phyloP scores from a whole-genome alignment of 1,140 invertebrate genomes.

The Cheumatopsyche charites region DNA sequence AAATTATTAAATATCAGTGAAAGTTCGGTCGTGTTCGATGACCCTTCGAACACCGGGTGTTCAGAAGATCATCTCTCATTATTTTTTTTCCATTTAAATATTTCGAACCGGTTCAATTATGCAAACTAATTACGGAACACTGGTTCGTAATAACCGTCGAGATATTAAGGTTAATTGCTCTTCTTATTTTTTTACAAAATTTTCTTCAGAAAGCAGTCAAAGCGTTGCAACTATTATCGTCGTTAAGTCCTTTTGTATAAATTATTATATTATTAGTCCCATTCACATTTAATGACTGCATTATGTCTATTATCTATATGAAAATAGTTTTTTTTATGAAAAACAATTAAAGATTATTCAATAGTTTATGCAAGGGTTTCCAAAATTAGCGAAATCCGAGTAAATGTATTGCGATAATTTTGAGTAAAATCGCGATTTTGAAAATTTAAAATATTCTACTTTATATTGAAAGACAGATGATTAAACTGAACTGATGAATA shows the following conservation, averaged over 20 bases:
- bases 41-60: not conserved
- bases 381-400: too few relatives aligned
- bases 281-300: not conserved
- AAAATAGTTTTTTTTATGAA: not conserved
- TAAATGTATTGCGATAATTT: too few relatives aligned
- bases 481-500: too few relatives aligned
- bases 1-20: not conserved
- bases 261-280: not conserved
- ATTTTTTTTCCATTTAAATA: not conserved
- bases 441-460: too few relatives aligned
- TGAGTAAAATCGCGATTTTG: too few relatives aligned
- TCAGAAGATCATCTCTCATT: not conserved
- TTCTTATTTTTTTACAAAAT: not conserved
- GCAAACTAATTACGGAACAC: constrained; percentile 15
- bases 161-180: constrained; percentile 16
- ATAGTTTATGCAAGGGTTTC: too few relatives aligned
- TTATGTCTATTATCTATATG: not conserved
- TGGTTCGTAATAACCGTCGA: not conserved
- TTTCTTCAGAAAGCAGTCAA: not conserved
- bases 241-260: too few relatives aligned
- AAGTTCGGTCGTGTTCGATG: not conserved
- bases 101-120: constrained; percentile 12
- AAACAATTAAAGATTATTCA: not conserved
- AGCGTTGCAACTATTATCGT: too few relatives aligned
- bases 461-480: too few relatives aligned